These are phyloP conservation scores for Jaculus jaculus DNA, from an alignment of 2,113 vertebrate species.

Conservation along the genomic window DNA sequence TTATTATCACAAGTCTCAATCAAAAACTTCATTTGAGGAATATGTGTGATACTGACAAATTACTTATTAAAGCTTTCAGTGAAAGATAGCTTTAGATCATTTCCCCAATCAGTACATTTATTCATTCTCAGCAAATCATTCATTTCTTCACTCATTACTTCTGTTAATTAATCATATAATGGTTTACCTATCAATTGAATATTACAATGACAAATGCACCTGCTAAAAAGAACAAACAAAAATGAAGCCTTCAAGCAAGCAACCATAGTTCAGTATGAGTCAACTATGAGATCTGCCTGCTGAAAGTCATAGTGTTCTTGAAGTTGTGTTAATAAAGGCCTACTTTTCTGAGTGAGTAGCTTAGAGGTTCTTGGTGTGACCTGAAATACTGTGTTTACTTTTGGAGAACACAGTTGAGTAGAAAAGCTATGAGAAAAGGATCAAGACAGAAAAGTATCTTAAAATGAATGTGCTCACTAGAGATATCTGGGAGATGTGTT, in stretches of 20 bases:
- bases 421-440: background rate
- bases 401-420: background rate
- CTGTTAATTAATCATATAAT: background rate
- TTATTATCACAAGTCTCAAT: conserved; percentile 38
- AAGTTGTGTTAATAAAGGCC: background rate
- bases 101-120: background rate
- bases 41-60: background rate
- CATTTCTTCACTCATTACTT: conserved; percentile 39
- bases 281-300: background rate
- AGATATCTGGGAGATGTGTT: background rate
- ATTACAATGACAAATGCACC: background rate
- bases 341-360: background rate
- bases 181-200: background rate
- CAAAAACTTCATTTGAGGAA: conserved; percentile 53
- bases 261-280: background rate
- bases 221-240: background rate
- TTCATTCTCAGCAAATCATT: background rate
- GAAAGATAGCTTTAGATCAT: conserved; percentile 53
- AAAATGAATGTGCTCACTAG: background rate
- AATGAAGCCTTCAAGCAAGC: background rate
- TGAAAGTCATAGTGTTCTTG: background rate
- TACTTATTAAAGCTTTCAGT: conserved; percentile 35
- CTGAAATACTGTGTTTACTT: conserved; percentile 6
- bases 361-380: background rate
- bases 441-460: background rate